These are phyloP conservation scores for Thaleichthys pacificus DNA, from an alignment of 2,797 vertebrate genomes.

Conservation along the genomic window DNA sequence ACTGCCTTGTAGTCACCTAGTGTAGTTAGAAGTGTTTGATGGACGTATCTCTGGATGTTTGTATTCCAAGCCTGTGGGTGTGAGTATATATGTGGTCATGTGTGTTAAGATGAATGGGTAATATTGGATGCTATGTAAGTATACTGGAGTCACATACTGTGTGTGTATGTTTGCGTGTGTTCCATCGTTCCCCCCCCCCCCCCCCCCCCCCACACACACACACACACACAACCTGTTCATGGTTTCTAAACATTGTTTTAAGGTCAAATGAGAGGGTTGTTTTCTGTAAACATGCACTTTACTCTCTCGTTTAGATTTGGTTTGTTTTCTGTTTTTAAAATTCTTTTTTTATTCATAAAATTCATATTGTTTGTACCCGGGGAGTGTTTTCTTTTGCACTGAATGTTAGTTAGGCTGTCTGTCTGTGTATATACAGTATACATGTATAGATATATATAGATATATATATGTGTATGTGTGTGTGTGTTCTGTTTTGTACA, in stretches of 20 bases:
- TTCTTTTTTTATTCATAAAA: conserved; percentile 33
- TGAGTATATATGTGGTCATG: conserved; percentile 20
- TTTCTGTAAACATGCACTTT: conserved; percentile 78
- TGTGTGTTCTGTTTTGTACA: conserved; percentile 7
- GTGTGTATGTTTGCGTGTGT: neutral
- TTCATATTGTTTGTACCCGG: conserved; percentile 40
- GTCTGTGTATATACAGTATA: conserved; percentile 35
- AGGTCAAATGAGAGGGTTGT: conserved; percentile 46
- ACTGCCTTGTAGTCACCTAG: neutral
- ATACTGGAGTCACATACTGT: conserved; percentile 35
- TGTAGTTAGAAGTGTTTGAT: conserved; percentile 1
- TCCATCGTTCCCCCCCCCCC: conserved; percentile 8
- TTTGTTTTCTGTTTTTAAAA: conserved; percentile 41
- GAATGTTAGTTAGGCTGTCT: conserved; percentile 46
- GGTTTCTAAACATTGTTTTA: conserved; percentile 24
- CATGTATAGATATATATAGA: conserved; percentile 35
- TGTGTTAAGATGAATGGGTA: neutral
- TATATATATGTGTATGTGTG: neutral
- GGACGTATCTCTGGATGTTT: conserved; percentile 50
- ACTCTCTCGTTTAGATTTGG: conserved; percentile 41
- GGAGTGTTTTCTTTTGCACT: conserved; percentile 76
- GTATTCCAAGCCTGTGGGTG: conserved; percentile 38
- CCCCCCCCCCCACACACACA: conserved; percentile 19
- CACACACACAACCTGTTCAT: conserved; percentile 24
- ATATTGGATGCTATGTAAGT: conserved; percentile 17